Percentiles rank a stretch among this genome's conserved stretches.
These are phyloP conservation scores for Nasua narica DNA, from an alignment of 2,797 vertebrate genomes.

Conservation along the genomic window DNA sequence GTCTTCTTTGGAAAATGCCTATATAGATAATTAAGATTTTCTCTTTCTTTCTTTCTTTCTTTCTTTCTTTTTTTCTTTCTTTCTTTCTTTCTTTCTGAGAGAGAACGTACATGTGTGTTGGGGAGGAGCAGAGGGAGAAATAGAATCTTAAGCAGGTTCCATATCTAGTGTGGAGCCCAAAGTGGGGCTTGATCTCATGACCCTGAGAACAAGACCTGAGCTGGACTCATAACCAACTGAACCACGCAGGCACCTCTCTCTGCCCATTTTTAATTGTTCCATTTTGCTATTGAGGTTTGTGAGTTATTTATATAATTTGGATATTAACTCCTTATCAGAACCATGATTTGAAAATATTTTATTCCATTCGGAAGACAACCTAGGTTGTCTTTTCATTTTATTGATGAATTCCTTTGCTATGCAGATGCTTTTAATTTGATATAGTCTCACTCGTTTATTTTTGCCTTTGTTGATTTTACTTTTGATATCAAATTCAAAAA, in stretches of 20 bases:
- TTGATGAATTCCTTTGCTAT: background rate
- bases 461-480: background rate
- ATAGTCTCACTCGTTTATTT: background rate
- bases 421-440: background rate
- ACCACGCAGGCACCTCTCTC: too few species aligned
- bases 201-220: too few species aligned
- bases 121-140: too few species aligned
- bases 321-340: too few species aligned
- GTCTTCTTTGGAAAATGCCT: background rate
- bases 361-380: background rate
- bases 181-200: too few species aligned
- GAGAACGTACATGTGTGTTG: too few species aligned
- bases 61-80: background rate
- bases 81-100: background rate
- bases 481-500: background rate
- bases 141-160: too few species aligned
- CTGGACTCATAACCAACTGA: too few species aligned
- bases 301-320: background rate
- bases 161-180: too few species aligned
- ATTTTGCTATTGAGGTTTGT: background rate
- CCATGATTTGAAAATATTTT: background rate
- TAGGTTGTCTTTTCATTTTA: background rate
- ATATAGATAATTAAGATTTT: background rate
- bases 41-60: background rate
- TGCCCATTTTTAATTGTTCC: background rate